These are phyloP conservation scores for Perca flavescens DNA, from an alignment of 2,113 vertebrate genomes.

Conservation along the genomic window DNA sequence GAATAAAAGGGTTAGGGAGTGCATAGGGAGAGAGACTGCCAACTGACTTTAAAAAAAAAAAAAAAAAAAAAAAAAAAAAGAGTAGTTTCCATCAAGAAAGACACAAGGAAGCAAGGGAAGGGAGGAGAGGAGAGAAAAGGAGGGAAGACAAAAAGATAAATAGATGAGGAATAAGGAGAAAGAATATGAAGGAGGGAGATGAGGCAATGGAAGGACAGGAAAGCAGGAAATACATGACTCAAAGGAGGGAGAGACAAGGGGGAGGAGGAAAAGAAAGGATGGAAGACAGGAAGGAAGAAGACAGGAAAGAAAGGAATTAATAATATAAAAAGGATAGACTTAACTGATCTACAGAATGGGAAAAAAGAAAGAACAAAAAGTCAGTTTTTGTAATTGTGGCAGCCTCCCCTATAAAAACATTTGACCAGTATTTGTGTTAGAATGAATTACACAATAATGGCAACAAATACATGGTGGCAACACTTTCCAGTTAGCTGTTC, in stretches of 20 bases:
- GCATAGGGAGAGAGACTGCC: background rate
- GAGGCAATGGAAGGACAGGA: background rate
- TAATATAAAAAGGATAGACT: background rate
- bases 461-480: background rate
- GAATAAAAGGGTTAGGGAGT: background rate
- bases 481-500: background rate
- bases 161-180: background rate
- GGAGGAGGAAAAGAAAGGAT: background rate
- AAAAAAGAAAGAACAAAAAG: background rate
- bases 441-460: background rate
- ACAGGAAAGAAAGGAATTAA: no score
- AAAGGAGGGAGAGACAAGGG: no score
- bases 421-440: background rate
- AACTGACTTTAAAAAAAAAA: background rate
- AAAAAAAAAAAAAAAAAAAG: no score
- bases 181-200: background rate
- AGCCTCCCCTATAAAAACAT: background rate
- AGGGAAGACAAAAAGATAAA: background rate
- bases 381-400: background rate
- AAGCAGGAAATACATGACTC: no score
- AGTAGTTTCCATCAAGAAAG: background rate
- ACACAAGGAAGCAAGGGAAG: background rate
- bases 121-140: background rate
- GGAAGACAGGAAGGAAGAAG: background rate
- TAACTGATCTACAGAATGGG: background rate